These are phyloP conservation scores for Lydus trimaculatus DNA, from an alignment of 2,888 invertebrate genomes.

Conservation along the genomic window DNA sequence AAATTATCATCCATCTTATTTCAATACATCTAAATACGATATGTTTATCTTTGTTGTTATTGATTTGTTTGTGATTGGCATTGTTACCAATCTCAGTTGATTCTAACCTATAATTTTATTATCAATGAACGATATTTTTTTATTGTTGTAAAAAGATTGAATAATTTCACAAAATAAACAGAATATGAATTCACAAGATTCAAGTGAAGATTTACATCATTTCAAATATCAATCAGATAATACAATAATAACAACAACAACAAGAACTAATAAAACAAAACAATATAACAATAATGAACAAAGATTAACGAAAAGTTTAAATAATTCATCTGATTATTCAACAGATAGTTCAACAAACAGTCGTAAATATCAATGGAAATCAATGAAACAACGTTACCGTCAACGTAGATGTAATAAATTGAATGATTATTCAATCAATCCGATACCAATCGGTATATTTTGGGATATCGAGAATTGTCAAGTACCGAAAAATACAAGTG, in stretches of 20 bases:
- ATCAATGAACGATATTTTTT: neutral
- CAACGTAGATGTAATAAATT: conserved; percentile 19
- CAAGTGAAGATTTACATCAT: conserved; percentile 35
- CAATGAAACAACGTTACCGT: conserved; percentile 33
- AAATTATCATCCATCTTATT: too few relatives aligned
- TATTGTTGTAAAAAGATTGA: neutral
- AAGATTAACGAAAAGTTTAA: conserved; percentile 47
- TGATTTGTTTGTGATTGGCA: neutral
- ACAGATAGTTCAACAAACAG: conserved; percentile 50
- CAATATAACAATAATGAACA: conserved; percentile 37
- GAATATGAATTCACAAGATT: conserved; percentile 31
- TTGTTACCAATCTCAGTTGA: neutral
- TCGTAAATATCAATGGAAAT: conserved; percentile 26
- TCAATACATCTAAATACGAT: too few relatives aligned
- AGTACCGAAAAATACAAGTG: conserved; percentile 83
- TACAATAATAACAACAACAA: conserved; percentile 37
- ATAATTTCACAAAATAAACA: neutral
- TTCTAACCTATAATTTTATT: conserved; percentile 8
- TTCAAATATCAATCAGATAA: conserved; percentile 32
- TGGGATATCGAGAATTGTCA: conserved; percentile 95
- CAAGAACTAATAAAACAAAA: conserved; percentile 32
- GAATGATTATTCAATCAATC: conserved; percentile 33
- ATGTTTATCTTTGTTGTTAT: neutral
- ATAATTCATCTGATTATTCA: conserved; percentile 48
- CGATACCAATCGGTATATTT: conserved; percentile 83